These are phyloP conservation scores for Thalpophila matura DNA, from an alignment of 2,888 invertebrate genomes.

Conservation along the genomic window DNA sequence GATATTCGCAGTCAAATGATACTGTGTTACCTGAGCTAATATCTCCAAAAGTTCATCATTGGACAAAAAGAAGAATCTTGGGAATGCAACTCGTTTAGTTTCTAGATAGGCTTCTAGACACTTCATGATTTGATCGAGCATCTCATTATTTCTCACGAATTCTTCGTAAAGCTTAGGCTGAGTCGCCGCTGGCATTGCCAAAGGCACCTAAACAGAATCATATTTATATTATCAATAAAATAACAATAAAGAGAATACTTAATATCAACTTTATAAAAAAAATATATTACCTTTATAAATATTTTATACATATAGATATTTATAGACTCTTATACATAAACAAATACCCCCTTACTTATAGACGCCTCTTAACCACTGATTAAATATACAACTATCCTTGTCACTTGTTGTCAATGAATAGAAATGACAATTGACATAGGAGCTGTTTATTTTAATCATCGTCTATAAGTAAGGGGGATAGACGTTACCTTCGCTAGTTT, in stretches of 20 bases:
- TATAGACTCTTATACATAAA: no score
- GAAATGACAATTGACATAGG: no score
- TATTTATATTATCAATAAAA: neutral
- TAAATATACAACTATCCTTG: no score
- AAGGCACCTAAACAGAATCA: conserved; percentile 87
- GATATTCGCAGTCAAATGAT: neutral
- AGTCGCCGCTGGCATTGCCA: conserved; percentile 95
- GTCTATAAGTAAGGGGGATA: no score
- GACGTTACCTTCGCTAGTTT: conserved; percentile 93
- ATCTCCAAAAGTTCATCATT: conserved; percentile 97
- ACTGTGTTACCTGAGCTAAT: conserved; percentile 93
- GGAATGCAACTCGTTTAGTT: conserved; percentile 96
- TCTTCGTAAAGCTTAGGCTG: conserved; percentile 93
- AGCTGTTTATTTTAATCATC: no score
- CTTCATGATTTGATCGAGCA: conserved; percentile 97
- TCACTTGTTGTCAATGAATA: no score
- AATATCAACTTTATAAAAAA: no score
- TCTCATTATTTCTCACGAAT: conserved; percentile 93
- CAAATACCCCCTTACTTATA: no score
- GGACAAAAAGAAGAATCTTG: conserved; percentile 97
- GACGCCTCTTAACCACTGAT: no score
- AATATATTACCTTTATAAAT: no score
- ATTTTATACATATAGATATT: no score
- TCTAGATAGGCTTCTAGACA: conserved; percentile 97
- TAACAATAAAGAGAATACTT: no score